These are phyloP conservation scores for Montipora sp. DNA, from an alignment of 64 coral and sea anemone genomes.

Conservation along the genomic window DNA sequence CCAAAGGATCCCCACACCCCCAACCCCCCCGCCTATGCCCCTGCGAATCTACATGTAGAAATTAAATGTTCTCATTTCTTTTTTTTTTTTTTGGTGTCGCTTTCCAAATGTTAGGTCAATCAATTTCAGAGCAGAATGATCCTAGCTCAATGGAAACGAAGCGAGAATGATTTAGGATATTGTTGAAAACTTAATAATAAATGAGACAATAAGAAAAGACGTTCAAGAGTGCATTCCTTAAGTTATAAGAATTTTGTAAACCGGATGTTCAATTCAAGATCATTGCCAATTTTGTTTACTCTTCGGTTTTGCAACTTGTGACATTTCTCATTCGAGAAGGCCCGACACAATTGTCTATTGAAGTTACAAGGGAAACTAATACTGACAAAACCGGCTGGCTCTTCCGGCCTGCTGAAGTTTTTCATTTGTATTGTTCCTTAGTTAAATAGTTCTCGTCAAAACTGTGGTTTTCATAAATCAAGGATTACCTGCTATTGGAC, in stretches of 20 bases:
- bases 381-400: background rate
- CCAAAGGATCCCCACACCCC: too few relatives aligned
- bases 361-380: background rate
- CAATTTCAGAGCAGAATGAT: background rate
- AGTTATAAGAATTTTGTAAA: conserved; percentile 12
- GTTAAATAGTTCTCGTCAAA: conserved; percentile 52
- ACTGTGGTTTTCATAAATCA: conserved; percentile 58
- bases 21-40: too few relatives aligned
- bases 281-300: conserved; percentile 33
- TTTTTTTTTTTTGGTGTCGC: too few relatives aligned
- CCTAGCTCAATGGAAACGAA: background rate
- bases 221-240: conserved; percentile 10
- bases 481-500: conserved; percentile 54
- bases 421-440: conserved; percentile 71
- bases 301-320: background rate
- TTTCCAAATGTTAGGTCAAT: too few relatives aligned
- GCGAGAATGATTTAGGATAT: background rate
- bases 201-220: background rate
- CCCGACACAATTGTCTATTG: background rate
- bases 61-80: too few relatives aligned
- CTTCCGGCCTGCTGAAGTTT: background rate
- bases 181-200: too few relatives aligned
- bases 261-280: conserved; percentile 35
- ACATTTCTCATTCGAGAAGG: background rate
- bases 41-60: too few relatives aligned